Percentiles rank a stretch among this genome's conserved stretches.
Conservation (phyloP, 2,888 invertebrate species). For the Folsomia manolachei region DNA sequence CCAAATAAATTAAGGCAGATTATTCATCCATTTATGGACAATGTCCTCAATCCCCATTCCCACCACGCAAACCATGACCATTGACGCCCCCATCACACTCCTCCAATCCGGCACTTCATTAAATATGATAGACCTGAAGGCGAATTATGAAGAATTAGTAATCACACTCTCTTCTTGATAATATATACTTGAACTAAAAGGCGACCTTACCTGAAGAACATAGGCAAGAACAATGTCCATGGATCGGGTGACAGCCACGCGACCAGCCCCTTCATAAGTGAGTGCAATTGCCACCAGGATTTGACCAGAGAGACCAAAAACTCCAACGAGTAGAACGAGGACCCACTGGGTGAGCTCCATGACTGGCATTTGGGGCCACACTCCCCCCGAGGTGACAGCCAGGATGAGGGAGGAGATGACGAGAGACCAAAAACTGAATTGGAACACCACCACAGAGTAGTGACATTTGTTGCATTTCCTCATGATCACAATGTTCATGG, state of each 20-base stretch:
- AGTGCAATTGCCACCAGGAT: conserved; percentile 56
- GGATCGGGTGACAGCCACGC: conserved; percentile 57
- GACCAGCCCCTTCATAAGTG: conserved; percentile 57
- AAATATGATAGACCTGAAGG: conserved; percentile 53
- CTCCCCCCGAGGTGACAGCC: conserved; percentile 51
- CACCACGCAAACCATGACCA: conserved; percentile 55
- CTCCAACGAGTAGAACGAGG: conserved; percentile 51
- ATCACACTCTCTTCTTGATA: not conserved
- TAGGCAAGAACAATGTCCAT: conserved; percentile 58
- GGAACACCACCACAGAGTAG: conserved; percentile 56
- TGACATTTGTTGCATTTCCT: conserved; percentile 57
- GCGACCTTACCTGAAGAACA: conserved; percentile 53
- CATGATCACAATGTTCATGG: conserved; percentile 57
- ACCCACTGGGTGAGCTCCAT: conserved; percentile 39
- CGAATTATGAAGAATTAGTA: too few species aligned
- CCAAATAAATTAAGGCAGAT: conserved; percentile 36
- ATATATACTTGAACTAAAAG: not conserved
- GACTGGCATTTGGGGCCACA: conserved; percentile 37
- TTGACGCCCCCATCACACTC: conserved; percentile 54
- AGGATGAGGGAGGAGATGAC: conserved; percentile 53
- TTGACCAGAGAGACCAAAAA: conserved; percentile 56
- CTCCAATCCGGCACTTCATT: conserved; percentile 55
- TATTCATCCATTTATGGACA: conserved; percentile 42
- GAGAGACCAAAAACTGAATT: conserved; percentile 55
- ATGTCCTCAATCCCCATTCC: conserved; percentile 56